Conservation (phyloP, 2,113 vertebrate genomes). For the Elanus axillaris region DNA sequence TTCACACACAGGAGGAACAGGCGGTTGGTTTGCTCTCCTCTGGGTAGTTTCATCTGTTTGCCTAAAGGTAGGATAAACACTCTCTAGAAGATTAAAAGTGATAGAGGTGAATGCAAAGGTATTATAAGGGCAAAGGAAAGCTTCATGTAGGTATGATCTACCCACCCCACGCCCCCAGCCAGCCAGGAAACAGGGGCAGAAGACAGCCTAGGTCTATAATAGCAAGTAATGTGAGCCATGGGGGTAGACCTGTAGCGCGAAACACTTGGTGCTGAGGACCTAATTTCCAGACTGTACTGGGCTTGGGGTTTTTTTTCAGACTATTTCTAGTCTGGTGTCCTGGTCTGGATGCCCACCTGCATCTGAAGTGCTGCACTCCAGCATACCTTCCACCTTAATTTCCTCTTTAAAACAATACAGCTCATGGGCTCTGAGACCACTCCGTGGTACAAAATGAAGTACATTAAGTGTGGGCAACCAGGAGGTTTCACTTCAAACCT, state of each 20-base stretch:
- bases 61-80: not conserved
- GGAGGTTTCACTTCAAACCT: not conserved
- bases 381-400: not conserved
- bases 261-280: not conserved
- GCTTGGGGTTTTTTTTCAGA: not conserved
- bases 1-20: not conserved
- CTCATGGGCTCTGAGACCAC: not conserved
- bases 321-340: not conserved
- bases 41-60: not conserved
- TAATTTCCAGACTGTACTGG: not conserved
- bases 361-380: not conserved
- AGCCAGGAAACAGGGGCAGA: not conserved
- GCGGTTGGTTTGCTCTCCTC: not conserved
- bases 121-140: not conserved
- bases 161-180: not conserved
- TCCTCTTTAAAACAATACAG: not conserved
- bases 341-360: not conserved
- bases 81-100: not conserved
- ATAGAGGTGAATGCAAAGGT: not conserved
- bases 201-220: fast-evolving
- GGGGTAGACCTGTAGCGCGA: not conserved
- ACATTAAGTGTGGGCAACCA: not conserved
- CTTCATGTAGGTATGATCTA: not conserved
- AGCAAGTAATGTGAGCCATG: not conserved
- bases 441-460: not conserved